A percentile compares a stretch with the other conserved stretches of the same genome.
These are phyloP conservation scores for Drosophila eugracilis DNA, from an alignment of 1,140 invertebrate species.

Conservation along the genomic window DNA sequence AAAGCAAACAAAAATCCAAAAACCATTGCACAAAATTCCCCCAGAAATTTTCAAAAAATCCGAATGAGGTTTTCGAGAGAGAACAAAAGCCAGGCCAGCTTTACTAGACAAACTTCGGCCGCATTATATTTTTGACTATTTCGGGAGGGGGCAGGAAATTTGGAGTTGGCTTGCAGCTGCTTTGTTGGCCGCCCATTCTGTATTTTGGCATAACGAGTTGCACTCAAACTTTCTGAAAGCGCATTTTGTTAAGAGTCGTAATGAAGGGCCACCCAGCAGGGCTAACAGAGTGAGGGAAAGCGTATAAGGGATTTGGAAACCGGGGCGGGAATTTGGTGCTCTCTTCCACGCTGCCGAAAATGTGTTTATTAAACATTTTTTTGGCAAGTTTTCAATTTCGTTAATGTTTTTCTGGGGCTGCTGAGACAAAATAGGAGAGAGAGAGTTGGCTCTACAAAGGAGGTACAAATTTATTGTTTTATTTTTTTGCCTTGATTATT, in stretches of 20 bases:
- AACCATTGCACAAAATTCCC: slow-evolving; percentile 22
- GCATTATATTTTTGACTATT: slow-evolving; percentile 39
- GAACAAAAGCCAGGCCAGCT: slow-evolving; percentile 46
- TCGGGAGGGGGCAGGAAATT: background rate
- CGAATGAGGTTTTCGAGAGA: slow-evolving; percentile 35
- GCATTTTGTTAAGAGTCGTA: slow-evolving; percentile 23
- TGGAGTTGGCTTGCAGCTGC: slow-evolving; percentile 36
- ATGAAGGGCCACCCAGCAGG: background rate
- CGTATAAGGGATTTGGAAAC: slow-evolving; percentile 20
- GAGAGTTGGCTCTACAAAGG: slow-evolving; percentile 4
- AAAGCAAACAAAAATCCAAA: slow-evolving; percentile 14
- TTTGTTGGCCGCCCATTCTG: slow-evolving; percentile 37
- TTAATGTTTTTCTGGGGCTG: slow-evolving; percentile 57
- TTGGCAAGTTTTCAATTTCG: slow-evolving; percentile 78
- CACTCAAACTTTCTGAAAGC: slow-evolving; percentile 69
- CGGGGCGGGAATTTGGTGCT: too few relatives aligned
- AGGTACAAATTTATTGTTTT: slow-evolving; percentile 58
- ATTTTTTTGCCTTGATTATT: slow-evolving; percentile 57
- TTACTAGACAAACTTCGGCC: slow-evolving; percentile 58
- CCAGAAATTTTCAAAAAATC: slow-evolving; percentile 51
- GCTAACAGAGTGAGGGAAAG: slow-evolving; percentile 5
- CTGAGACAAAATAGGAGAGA: background rate
- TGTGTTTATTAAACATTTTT: slow-evolving; percentile 77
- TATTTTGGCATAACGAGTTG: slow-evolving; percentile 72
- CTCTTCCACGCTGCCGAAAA: slow-evolving; percentile 43